phyloP scores from a whole-genome alignment of 2,797 vertebrate genomes.

The Bradypus variegatus region DNA sequence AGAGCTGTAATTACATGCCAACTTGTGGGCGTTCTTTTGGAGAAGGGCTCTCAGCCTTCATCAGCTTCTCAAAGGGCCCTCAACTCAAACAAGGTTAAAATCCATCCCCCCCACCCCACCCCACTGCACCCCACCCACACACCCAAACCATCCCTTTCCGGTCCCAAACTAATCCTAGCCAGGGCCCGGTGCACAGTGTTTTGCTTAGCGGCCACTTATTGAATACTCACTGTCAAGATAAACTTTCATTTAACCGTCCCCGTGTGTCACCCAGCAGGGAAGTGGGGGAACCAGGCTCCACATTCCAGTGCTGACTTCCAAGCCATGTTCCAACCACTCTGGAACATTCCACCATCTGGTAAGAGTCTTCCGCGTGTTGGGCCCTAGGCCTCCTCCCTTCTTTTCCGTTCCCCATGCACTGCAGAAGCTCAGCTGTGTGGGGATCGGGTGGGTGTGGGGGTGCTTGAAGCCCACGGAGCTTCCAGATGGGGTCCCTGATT shows the following conservation, averaged over 20 bases:
- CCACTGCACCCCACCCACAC: too few species aligned
- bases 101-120: neutral
- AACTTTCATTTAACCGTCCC: neutral
- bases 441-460: neutral
- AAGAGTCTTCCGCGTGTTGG: neutral
- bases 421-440: neutral
- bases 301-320: neutral
- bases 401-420: neutral
- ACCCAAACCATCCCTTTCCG: neutral
- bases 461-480: neutral
- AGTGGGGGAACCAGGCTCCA: neutral
- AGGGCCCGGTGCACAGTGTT: neutral
- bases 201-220: neutral
- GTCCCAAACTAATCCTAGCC: neutral
- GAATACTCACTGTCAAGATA: neutral
- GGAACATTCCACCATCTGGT: neutral
- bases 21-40: neutral
- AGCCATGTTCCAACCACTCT: neutral
- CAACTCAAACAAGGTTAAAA: neutral
- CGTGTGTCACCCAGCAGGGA: fast-evolving
- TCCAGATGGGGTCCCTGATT: neutral
- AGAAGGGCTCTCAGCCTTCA: neutral
- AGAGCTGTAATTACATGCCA: neutral
- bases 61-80: neutral
- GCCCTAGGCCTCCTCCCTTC: neutral